phyloP scores from a whole-genome alignment of 2,888 invertebrate genomes.

The Pyralis farinalis region DNA sequence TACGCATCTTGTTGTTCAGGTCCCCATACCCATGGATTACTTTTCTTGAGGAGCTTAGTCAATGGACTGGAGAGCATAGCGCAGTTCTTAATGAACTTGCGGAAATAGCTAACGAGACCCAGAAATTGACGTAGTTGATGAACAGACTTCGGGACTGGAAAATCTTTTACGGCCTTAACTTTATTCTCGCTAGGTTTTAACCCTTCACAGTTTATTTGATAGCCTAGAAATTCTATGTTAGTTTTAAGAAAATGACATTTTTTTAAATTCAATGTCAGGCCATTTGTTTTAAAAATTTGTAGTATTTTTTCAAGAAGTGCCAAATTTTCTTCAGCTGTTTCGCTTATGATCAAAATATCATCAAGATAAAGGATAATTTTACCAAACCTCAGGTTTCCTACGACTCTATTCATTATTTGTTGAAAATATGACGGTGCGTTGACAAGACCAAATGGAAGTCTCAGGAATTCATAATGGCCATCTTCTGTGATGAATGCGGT shows the following conservation, averaged over 20 bases:
- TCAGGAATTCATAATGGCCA: constrained; percentile 39
- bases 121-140: constrained; percentile 25
- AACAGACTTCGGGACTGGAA: constrained; percentile 19
- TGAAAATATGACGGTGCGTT: constrained; percentile 11
- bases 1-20: constrained; percentile 12
- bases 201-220: constrained; percentile 13
- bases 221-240: constrained; percentile 23
- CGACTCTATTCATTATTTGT: constrained; percentile 13
- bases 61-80: constrained; percentile 25
- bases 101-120: constrained; percentile 27
- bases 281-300: constrained; percentile 14
- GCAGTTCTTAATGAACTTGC: constrained; percentile 32
- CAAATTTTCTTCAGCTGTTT: constrained; percentile 14
- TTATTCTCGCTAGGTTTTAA: constrained; percentile 21
- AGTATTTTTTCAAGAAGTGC: constrained; percentile 10
- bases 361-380: constrained; percentile 15
- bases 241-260: constrained; percentile 26
- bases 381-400: constrained; percentile 10
- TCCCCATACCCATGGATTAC: constrained; percentile 14
- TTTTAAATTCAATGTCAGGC: constrained; percentile 25
- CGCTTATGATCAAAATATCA: constrained; percentile 10
- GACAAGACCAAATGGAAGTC: constrained; percentile 20
- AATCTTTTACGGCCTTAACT: constrained; percentile 15
- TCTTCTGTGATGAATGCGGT: no score
- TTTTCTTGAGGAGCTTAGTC: constrained; percentile 24